phyloP scores from a whole-genome alignment of 2,888 invertebrate species.

The Parnassius glacialis region DNA sequence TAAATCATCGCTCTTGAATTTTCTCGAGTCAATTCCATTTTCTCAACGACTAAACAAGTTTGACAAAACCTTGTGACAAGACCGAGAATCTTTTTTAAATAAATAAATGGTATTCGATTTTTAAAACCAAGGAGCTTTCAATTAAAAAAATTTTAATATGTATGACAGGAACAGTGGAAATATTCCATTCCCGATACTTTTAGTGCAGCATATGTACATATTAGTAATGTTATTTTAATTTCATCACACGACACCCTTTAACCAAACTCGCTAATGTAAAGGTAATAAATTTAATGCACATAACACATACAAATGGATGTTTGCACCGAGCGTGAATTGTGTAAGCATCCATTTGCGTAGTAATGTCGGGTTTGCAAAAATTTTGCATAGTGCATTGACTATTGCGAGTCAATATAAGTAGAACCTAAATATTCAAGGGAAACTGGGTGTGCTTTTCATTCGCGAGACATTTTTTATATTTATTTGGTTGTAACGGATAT shows the following conservation, averaged over 20 bases:
- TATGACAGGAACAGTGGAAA: too few species aligned
- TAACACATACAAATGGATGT: slow-evolving; percentile 10
- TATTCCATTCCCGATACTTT: too few species aligned
- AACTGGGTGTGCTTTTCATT: slow-evolving; percentile 37
- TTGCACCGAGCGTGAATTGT: slow-evolving; percentile 5
- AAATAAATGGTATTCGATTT: too few species aligned
- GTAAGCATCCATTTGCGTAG: slow-evolving; percentile 21
- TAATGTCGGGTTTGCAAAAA: slow-evolving; percentile 25
- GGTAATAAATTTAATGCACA: slow-evolving; percentile 6
- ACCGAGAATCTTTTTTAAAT: too few species aligned
- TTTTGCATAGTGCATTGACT: slow-evolving; percentile 23
- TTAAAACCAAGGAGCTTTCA: too few species aligned
- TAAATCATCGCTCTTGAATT: too few species aligned
- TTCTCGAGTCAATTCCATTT: too few species aligned
- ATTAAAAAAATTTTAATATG: too few species aligned
- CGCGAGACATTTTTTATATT: slow-evolving; percentile 29
- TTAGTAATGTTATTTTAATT: neutral
- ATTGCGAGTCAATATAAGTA: slow-evolving; percentile 35
- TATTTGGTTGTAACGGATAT: neutral
- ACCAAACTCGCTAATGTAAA: neutral
- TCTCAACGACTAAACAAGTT: too few species aligned
- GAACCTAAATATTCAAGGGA: slow-evolving; percentile 45
- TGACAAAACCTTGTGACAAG: too few species aligned
- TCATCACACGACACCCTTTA: neutral
- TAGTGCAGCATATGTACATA: too few species aligned